Base-by-base conservation (phyloP, 2,797 vertebrate genomes). In the Myoxocephalus aenaeus region DNA sequence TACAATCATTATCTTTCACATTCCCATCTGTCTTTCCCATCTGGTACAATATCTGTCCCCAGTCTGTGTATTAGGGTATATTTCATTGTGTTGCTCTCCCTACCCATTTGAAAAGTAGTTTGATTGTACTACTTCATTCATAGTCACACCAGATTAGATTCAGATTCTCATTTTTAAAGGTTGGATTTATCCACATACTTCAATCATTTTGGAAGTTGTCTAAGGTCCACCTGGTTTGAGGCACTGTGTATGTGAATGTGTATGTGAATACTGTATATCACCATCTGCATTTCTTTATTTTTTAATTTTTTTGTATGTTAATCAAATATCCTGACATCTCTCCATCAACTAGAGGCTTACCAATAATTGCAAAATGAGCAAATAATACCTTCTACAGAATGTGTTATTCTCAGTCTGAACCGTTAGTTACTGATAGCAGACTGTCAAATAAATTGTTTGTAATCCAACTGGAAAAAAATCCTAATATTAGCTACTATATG, bases 81-180 rank as follows among this genome's bases (percentile, higher is more conserved):
- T 25, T 57, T 62, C 20, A 59, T 8, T 38, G 51, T 44, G 68
- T 64, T 87, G 69, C 13, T 58, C n/a, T 56, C 22, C 40, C 42
- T 61, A 9, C 13, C 12, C 5, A 34, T 56, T 48, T n/a, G 25
- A 27, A 44, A 14, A 13, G 13, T 20, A 11, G 22, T 61, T 63
- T 18, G 3, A 57, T 53, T 75, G 44, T 17, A 50, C 14, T 34
- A 14, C 17, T 70, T 73, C 12, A 64, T 42, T 18, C 15, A 29
- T n/a, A 15, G 34, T 67, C 18, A 51, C 64, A 67, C 29, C 57
- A 22, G 54, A 18, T 32, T 29, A 20, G 29, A 57, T 14, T 61
- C 6, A 38, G 18, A n/a, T 29, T 29, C 15, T 17, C 10, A 29
- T 44, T 7, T 54, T 27, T 27, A 54, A 40, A 40, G 10, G 32